Percentiles rank a stretch among this genome's conserved stretches.
Conservation (phyloP, 2,888 invertebrate genomes). For the Venustoraphidia nigricollis region DNA sequence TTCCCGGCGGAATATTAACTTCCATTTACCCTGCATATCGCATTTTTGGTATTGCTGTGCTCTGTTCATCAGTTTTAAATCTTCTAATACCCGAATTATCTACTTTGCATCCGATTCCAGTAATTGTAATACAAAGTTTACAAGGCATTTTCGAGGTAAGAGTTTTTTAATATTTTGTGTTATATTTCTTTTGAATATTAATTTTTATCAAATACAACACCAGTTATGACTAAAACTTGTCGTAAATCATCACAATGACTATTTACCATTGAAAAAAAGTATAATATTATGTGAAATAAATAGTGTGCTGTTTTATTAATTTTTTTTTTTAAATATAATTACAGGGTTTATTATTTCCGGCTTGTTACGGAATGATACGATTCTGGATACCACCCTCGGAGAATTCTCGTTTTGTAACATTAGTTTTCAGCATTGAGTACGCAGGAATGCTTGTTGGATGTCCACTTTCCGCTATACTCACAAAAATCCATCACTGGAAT, state of each 20-base stretch:
- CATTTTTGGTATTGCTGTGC: conserved; percentile 92
- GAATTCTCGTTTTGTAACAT: conserved; percentile 89
- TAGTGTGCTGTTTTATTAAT: neutral
- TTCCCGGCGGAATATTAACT: conserved; percentile 95
- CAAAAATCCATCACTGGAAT: conserved; percentile 76
- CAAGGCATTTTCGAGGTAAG: conserved; percentile 91
- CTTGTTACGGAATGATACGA: conserved; percentile 98
- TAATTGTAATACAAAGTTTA: conserved; percentile 77
- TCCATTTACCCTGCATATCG: conserved; percentile 94
- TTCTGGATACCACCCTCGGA: conserved; percentile 99
- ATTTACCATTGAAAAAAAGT: too few relatives aligned
- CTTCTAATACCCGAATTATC: conserved; percentile 86
- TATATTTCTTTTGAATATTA: too few relatives aligned
- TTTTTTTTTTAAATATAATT: conserved; percentile 9
- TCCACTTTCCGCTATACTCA: conserved; percentile 86
- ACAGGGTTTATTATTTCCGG: conserved; percentile 97
- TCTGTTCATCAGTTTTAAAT: conserved; percentile 80
- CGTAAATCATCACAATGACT: too few relatives aligned
- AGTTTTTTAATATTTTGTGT: conserved; percentile 12
- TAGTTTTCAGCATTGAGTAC: conserved; percentile 97
- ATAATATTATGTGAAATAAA: too few relatives aligned
- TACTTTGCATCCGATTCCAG: conserved; percentile 56
- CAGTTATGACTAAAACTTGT: too few relatives aligned
- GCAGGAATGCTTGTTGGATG: conserved; percentile 93
- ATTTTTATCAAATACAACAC: too few relatives aligned